A percentile compares a stretch with the other conserved stretches of the same genome.
These are phyloP conservation scores for Lasiurus borealis DNA, from an alignment of 2,113 vertebrate species.

Conservation along the genomic window DNA sequence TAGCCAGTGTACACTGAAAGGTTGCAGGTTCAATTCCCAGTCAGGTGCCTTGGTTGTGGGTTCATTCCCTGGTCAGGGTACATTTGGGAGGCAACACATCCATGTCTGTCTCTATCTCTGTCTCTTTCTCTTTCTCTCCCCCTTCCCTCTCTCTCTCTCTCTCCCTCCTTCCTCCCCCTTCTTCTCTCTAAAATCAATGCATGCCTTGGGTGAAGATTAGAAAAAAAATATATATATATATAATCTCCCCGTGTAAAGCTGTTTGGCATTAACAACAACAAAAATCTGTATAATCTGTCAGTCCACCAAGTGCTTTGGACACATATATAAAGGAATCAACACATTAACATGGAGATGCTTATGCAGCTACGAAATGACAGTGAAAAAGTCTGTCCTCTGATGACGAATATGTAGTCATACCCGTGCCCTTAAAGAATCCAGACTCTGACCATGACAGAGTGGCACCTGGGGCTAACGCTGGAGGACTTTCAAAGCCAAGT, in stretches of 20 bases:
- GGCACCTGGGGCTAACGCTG: neutral
- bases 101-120: neutral
- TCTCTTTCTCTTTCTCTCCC: too few species aligned
- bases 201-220: neutral
- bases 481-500: conserved; percentile 52
- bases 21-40: neutral
- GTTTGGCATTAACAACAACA: neutral
- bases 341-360: neutral
- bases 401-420: neutral
- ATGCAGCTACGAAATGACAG: neutral
- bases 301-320: neutral
- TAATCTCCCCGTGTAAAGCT: neutral
- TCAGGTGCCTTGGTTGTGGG: neutral
- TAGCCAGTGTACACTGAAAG: neutral
- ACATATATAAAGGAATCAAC: neutral
- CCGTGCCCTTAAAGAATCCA: conserved; percentile 42
- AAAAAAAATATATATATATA: neutral
- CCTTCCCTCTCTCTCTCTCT: too few species aligned
- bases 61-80: neutral
- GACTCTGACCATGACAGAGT: conserved; percentile 37
- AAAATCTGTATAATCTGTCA: neutral
- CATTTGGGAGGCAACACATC: neutral
- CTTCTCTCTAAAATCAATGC: neutral
- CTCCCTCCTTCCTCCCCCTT: too few species aligned
- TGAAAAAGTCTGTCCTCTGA: neutral